Evolutionary conservation across 1,140 invertebrate genomes (phyloP).

Genomic region (Eriosoma lanigerum): DNA sequence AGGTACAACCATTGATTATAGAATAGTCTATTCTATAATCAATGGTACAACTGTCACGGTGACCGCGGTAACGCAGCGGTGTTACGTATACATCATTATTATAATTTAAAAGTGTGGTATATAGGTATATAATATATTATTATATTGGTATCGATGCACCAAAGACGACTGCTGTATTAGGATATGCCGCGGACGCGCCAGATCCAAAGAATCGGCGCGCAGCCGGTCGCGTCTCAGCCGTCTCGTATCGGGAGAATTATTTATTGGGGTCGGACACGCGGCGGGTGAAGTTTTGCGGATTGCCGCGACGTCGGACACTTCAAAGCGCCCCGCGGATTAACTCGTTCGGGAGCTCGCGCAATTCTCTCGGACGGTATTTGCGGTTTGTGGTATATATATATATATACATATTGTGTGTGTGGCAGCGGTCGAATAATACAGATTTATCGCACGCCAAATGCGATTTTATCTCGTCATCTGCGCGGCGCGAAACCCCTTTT

Average conservation of each 20-base stretch:
- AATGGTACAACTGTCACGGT: neutral
- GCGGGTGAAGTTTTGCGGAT: constrained; percentile 45
- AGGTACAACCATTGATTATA: no score
- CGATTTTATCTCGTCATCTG: constrained; percentile 48
- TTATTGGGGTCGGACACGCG: constrained; percentile 33
- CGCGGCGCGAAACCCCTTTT: constrained; percentile 13
- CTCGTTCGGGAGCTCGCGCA: constrained; percentile 22
- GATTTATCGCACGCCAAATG: constrained; percentile 49
- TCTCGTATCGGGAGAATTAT: constrained; percentile 32
- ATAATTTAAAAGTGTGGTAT: neutral
- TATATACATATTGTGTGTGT: neutral
- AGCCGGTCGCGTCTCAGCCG: constrained; percentile 8
- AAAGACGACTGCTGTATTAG: constrained; percentile 10
- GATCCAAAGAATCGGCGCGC: neutral
- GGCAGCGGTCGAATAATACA: constrained; percentile 37
- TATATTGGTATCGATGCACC: neutral
- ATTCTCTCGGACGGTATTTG: neutral
- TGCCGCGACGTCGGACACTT: constrained; percentile 44
- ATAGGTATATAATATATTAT: neutral
- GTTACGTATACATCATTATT: no score
- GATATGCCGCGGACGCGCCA: no score
- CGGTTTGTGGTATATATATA: neutral
- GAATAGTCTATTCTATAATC: no score
- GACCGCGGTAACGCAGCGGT: no score
- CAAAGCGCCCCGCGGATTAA: constrained; percentile 46